Evolutionary conservation across 2,797 vertebrate genomes (phyloP).

Genomic region (Cynodonichthys magdalenae): DNA sequence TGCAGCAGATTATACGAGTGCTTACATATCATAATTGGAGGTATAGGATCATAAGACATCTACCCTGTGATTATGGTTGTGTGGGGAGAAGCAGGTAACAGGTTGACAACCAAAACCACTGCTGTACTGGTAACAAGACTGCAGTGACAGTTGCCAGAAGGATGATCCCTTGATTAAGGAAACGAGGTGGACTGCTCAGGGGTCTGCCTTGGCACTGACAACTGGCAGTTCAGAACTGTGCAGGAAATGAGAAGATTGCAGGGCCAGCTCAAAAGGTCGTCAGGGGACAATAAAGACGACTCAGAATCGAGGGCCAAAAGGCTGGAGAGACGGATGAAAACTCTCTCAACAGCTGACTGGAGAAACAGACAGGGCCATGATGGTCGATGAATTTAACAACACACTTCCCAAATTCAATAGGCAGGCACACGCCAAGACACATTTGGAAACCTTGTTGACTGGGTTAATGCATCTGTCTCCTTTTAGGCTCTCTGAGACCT

Average conservation of each 20-base stretch:
- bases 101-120: conserved; percentile 28
- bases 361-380: conserved; percentile 42
- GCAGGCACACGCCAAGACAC: conserved; percentile 14
- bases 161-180: conserved; percentile 52
- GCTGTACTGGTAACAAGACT: conserved; percentile 48
- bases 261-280: conserved; percentile 35
- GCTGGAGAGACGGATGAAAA: conserved; percentile 34
- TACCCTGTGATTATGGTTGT: conserved; percentile 8
- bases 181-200: conserved; percentile 40
- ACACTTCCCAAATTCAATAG: conserved; percentile 25
- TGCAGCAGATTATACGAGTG: conserved; percentile 1
- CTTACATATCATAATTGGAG: conserved; percentile 13
- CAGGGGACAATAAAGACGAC: conserved; percentile 30
- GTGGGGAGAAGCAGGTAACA: conserved; percentile 19
- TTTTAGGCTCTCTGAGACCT: background rate
- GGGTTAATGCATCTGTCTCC: background rate
- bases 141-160: conserved; percentile 40
- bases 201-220: conserved; percentile 41
- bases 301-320: no score
- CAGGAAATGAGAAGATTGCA: conserved; percentile 34
- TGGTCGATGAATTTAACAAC: conserved; percentile 42
- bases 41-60: conserved; percentile 5
- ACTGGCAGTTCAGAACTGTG: conserved; percentile 42
- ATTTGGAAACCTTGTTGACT: conserved; percentile 4
- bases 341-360: conserved; percentile 51